Conservation (phyloP, 2,797 vertebrate genomes). For the Meda fulgida region DNA sequence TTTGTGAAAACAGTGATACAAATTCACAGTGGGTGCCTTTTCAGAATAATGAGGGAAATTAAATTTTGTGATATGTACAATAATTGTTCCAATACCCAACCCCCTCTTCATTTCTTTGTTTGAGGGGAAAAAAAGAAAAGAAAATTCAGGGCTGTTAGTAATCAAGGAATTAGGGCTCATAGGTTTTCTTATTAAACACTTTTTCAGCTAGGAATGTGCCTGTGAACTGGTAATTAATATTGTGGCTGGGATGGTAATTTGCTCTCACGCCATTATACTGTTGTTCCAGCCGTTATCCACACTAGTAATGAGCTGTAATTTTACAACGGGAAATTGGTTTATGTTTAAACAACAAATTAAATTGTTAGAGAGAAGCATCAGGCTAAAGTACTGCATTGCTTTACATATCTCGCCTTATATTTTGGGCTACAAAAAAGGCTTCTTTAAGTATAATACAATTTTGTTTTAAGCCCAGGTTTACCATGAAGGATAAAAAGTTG, state of each 20-base stretch:
- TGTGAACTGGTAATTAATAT: conserved; percentile 79
- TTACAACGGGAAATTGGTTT: conserved; percentile 76
- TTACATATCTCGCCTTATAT: not conserved
- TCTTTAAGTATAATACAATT: not conserved
- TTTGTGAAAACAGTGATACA: conserved; percentile 83
- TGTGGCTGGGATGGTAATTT: conserved; percentile 73
- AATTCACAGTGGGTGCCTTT: conserved; percentile 85
- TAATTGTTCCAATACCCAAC: no score
- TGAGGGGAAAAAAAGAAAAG: conserved; percentile 59
- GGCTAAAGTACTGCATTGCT: conserved; percentile 22
- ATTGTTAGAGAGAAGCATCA: conserved; percentile 57
- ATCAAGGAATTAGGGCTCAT: conserved; percentile 75
- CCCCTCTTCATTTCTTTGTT: conserved; percentile 68
- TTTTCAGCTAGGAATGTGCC: conserved; percentile 69
- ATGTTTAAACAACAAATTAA: conserved; percentile 73
- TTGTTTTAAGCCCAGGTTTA: not conserved
- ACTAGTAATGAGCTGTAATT: conserved; percentile 77
- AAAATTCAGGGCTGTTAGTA: conserved; percentile 70
- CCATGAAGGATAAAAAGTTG: conserved; percentile 6
- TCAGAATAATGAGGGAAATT: conserved; percentile 84
- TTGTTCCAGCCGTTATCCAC: conserved; percentile 70
- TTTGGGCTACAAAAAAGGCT: not conserved
- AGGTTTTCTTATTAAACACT: conserved; percentile 67
- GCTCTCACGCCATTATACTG: conserved; percentile 74
- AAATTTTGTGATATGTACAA: conserved; percentile 77